Evolutionary conservation across 92 coral and sea anemone species (phyloP).

Genomic region (Parazoanthus atlanticus): DNA sequence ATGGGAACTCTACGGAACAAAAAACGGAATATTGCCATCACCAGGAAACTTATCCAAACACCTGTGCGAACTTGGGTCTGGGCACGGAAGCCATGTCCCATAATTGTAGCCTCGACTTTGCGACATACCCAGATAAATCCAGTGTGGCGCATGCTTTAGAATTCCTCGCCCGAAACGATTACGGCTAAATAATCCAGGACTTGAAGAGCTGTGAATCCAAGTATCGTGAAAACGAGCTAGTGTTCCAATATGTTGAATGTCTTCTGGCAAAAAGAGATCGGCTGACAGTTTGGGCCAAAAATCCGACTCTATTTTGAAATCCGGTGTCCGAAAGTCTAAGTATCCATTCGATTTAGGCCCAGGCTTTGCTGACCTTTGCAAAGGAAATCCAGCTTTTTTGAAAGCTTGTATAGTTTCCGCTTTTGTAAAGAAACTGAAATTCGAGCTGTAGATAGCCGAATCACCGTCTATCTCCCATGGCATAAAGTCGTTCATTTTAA

Average conservation of each 20-base stretch:
- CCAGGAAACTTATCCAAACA: conserved; percentile 54
- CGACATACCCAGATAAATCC: not conserved
- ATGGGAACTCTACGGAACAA: too few relatives aligned
- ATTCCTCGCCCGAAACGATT: conserved; percentile 58
- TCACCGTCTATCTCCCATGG: conserved; percentile 70
- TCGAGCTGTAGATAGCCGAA: not conserved
- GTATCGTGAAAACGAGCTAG: conserved; percentile 31
- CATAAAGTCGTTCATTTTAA: conserved; percentile 57
- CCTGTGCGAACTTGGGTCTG: conserved; percentile 40
- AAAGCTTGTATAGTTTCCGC: conserved; percentile 26
- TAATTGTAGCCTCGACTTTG: conserved; percentile 40
- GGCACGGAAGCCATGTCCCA: conserved; percentile 47
- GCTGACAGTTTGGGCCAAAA: conserved; percentile 15
- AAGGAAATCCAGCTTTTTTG: conserved; percentile 37
- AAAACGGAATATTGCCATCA: conserved; percentile 62
- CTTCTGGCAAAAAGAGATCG: conserved; percentile 50
- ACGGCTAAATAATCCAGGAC: conserved; percentile 57
- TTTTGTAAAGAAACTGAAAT: conserved; percentile 36
- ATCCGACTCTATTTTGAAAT: conserved; percentile 1
- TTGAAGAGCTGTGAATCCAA: conserved; percentile 41
- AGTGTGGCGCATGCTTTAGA: conserved; percentile 59
- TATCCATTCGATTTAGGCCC: not conserved
- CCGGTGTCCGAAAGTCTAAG: not conserved
- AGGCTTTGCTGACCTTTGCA: not conserved
- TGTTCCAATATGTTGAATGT: conserved; percentile 28